phyloP scores from a whole-genome alignment of 2,113 vertebrate species.

The Paramisgurnus dabryanus region DNA sequence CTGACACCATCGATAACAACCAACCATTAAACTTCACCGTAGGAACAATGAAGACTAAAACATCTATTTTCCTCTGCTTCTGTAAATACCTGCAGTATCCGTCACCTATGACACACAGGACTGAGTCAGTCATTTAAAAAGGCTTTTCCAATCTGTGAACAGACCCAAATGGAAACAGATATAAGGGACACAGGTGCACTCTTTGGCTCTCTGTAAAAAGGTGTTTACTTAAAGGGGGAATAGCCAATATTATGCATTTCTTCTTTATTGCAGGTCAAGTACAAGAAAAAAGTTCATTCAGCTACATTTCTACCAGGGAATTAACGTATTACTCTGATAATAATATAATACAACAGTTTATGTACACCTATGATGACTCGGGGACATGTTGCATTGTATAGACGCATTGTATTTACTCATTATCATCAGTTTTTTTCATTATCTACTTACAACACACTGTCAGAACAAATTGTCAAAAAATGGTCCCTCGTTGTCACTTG shows the following conservation, averaged over 20 bases:
- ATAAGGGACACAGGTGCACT: not conserved
- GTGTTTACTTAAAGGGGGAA: not conserved
- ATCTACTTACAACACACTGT: no score
- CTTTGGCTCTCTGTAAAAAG: not conserved
- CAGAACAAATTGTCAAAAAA: no score
- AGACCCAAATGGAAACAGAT: not conserved
- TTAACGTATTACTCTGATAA: no score
- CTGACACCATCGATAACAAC: not conserved
- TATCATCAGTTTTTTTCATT: no score
- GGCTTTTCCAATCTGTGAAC: not conserved
- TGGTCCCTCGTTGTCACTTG: no score
- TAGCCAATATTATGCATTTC: no score
- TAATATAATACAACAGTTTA: no score
- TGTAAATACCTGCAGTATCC: not conserved
- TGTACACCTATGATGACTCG: no score
- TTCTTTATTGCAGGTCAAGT: not conserved
- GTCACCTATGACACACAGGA: not conserved
- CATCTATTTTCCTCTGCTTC: not conserved
- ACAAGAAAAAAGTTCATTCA: not conserved
- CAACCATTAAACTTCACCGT: not conserved
- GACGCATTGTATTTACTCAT: no score
- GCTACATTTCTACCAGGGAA: no score
- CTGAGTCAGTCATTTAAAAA: conserved; percentile 6
- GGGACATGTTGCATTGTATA: no score
- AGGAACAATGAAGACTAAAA: not conserved